Evolutionary conservation across 2,888 invertebrate genomes (phyloP), one percentile per base, ranked within the genome.

Genomic region (Rhamnusium bicolor): DNA sequence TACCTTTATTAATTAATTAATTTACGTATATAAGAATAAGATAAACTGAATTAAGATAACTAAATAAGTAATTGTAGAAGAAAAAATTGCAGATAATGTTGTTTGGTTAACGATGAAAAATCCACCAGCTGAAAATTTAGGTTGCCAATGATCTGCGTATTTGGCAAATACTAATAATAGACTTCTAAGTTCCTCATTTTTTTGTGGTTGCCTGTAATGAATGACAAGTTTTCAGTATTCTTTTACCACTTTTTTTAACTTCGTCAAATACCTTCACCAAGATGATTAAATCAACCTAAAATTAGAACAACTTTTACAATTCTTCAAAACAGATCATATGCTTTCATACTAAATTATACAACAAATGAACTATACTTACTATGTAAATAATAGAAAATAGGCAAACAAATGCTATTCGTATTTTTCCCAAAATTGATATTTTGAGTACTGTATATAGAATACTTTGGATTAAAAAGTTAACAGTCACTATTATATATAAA

Each of bases 271-370:
- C n/a, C 56, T n/a, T 68, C 7, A 68, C 32, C 21, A 56, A 14
- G 7, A 56, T 19, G 10, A 47, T 47, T n/a, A 58, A n/a, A 21
- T 56, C 12, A 14, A 56, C n/a, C 68, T 68, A 54, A 12, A 68
- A 68, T 12, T 14, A 18, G 2, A 14, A 18, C 1, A 49, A 49
- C 10, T 46, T 46, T 5, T 46, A 2, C 46, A n/a, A 46, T n/a
- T n/a, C n/a, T n/a, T n/a, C n/a, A n/a, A n/a, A n/a, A n/a, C n/a
- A n/a, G n/a, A n/a, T 8, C 5, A 24, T 46, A n/a, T 46, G 46
- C 2, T 8, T 2, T 46, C 10, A n/a, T 47, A 16, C 12, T 47
- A 5, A 5, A 47, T 47, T 47, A 2, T 1, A 47, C 4, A 1
- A 16, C 14, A 47, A n/a, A 10, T n/a, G 8, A 16, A 0, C 2